Evolutionary conservation across 2,113 vertebrate species (phyloP).

Genomic region (Pampusana beccarii): DNA sequence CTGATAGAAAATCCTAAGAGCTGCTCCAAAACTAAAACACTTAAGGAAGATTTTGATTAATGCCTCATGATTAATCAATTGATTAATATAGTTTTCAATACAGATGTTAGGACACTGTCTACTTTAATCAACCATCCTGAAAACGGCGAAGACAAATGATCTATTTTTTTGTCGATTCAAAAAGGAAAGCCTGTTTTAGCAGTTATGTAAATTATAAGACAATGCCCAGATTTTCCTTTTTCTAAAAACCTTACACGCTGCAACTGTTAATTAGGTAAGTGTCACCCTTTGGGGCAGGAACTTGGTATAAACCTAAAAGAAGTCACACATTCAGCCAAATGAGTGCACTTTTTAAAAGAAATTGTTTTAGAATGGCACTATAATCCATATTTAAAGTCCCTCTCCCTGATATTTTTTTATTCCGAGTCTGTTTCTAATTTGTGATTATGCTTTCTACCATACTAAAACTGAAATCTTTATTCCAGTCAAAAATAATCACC

Average conservation of each 20-base stretch:
- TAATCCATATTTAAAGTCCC: conserved; percentile 76
- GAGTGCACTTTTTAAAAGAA: conserved; percentile 65
- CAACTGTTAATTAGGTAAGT: conserved; percentile 78
- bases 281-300: conserved; percentile 72
- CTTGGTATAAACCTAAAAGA: conserved; percentile 64
- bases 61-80: conserved; percentile 97
- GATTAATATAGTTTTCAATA: conserved; percentile 98
- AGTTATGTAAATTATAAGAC: conserved; percentile 75
- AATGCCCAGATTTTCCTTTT: conserved; percentile 68
- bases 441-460: conserved; percentile 84
- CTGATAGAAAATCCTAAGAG: conserved; percentile 86
- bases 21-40: conserved; percentile 85
- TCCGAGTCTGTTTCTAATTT: conserved; percentile 80
- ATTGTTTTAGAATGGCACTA: conserved; percentile 66
- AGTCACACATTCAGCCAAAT: conserved; percentile 64
- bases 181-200: conserved; percentile 74
- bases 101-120: conserved; percentile 95
- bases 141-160: conserved; percentile 90
- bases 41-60: conserved; percentile 89
- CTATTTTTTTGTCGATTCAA: conserved; percentile 70
- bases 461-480: conserved; percentile 93
- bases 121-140: conserved; percentile 92
- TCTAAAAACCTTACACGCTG: conserved; percentile 67
- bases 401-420: conserved; percentile 74
- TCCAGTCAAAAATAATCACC: conserved; percentile 94